Conservation (phyloP, 92 coral and sea anemone genomes). For the Epizoanthus ramosus region DNA sequence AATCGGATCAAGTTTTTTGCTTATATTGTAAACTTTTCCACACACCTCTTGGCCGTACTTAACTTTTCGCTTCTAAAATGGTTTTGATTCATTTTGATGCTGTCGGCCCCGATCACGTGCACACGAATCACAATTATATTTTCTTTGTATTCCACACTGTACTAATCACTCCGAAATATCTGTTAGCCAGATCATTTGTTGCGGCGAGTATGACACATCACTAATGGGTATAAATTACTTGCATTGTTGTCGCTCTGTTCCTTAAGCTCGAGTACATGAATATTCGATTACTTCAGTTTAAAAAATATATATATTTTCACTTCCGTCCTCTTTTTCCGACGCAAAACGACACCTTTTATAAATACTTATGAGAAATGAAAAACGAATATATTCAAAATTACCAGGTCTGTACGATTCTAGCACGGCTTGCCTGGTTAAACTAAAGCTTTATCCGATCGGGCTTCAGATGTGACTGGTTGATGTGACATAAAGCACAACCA, state of each 20-base stretch:
- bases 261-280: not conserved
- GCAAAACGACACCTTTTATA: not conserved
- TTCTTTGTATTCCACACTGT: conserved; percentile 1
- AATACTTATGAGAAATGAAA: not conserved
- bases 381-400: not conserved
- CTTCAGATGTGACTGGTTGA: too few relatives aligned
- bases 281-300: not conserved
- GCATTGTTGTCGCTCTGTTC: conserved; percentile 9
- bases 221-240: conserved; percentile 12
- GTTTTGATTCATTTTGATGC: not conserved
- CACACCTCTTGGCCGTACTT: not conserved
- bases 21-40: conserved; percentile 22
- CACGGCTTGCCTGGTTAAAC: too few relatives aligned
- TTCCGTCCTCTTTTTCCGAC: not conserved
- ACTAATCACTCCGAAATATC: not conserved
- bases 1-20: conserved; percentile 18
- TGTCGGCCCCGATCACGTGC: conserved; percentile 3
- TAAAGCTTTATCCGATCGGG: too few relatives aligned
- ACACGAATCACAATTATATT: not conserved
- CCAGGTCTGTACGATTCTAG: too few relatives aligned
- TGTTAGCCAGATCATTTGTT: conserved; percentile 8
- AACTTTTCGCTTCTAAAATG: not conserved
- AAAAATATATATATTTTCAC: not conserved
- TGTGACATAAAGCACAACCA: too few relatives aligned
- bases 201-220: conserved; percentile 20